Base-by-base conservation (phyloP, 2,113 vertebrate species). In the Xerus inauris region DNA sequence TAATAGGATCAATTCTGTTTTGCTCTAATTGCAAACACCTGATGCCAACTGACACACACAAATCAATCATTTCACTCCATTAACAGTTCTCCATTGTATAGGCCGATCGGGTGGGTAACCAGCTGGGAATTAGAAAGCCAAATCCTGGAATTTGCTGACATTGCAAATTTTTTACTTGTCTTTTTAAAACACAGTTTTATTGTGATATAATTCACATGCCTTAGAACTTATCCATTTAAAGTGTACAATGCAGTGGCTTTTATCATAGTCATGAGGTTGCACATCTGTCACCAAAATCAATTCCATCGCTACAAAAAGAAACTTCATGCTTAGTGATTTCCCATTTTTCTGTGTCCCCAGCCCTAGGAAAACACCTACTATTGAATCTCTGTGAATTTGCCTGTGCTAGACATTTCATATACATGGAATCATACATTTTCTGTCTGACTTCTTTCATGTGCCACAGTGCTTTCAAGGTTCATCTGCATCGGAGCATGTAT, bases 311-410 rank as follows among this genome's bases (percentile, higher is more conserved):
- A 19, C 38, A 13, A 26, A 73, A 30, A 65, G 32, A 79, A 40
- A 65, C 24, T 26, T 59, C 42, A 12, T 28, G 35, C 5, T 45
- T 38, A 54, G 16, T 42, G 1, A 12, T 49, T 30, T 3, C 40
- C 13, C 10, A 0, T 47, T 9, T 42, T 14, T 38, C 11, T 4
- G 38, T 2, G 0, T 0, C 5, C 22, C 14, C 16, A n/a, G 8
- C 13, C 6, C 30, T 49, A 62, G 76, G 47, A 69, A 94, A 45
- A 5, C 6, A 45, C 32, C 1, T 17, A 19, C 73, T 28, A 62
- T 79, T 59, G 12, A 51, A 35, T 45, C 22, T 94, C 49, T 54
- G 1, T n/a, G 49, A 12, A 24, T n/a, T 77, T 38, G 32, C 49
- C 16, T 40, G 0, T 14, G 49, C 13, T 62, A 57, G 17, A 69